These are phyloP conservation scores for Lochmaea crataegi DNA, from an alignment of 2,888 invertebrate genomes.

Conservation along the genomic window DNA sequence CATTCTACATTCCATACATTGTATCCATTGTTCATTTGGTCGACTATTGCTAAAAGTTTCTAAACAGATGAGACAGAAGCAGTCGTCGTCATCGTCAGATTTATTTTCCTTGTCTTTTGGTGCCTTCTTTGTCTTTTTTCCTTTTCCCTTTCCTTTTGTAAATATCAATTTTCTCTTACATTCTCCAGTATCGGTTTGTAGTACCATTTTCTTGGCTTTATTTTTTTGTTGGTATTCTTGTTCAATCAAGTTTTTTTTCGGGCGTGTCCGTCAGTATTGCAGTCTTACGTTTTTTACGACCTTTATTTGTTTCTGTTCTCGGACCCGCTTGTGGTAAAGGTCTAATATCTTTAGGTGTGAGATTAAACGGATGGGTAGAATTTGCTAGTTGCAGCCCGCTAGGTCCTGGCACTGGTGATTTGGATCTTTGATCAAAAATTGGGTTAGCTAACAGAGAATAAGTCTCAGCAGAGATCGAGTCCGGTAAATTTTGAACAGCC, in stretches of 20 bases:
- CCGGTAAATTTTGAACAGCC: too few relatives aligned
- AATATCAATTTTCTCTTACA: conserved; percentile 7
- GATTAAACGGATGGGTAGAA: not conserved
- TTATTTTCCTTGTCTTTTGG: not conserved
- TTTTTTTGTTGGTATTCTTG: not conserved
- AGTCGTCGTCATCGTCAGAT: not conserved
- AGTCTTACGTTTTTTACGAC: conserved; percentile 1
- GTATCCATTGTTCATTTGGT: not conserved
- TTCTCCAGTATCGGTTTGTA: not conserved
- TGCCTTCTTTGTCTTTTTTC: not conserved
- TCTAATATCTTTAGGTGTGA: not conserved
- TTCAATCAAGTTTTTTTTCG: conserved; percentile 3
- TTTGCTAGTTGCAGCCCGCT: not conserved
- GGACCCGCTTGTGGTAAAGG: not conserved
- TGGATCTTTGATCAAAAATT: not conserved
- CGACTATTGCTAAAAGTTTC: not conserved
- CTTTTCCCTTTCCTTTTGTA: too few relatives aligned
- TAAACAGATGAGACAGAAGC: not conserved
- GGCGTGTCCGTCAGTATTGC: not conserved
- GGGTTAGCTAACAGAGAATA: too few relatives aligned
- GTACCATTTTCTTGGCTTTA: not conserved
- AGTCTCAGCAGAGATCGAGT: too few relatives aligned
- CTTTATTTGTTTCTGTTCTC: not conserved
- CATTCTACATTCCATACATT: not conserved
- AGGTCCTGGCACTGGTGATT: not conserved